Base-by-base conservation (phyloP, 1,140 invertebrate species). In the Nasonia giraulti region DNA sequence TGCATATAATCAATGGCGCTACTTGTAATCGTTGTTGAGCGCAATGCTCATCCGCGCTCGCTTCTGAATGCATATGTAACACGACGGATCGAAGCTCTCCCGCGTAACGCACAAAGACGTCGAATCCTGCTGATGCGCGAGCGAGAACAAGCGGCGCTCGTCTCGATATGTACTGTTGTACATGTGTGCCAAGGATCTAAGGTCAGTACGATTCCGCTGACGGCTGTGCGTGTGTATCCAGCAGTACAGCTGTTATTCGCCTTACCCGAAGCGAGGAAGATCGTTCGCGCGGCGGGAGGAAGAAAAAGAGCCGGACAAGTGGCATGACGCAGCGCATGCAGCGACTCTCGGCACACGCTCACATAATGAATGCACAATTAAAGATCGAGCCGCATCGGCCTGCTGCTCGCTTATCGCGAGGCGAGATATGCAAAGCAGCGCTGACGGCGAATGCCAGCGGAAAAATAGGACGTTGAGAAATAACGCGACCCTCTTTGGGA, bases 311-410 rank as follows among this genome's bases (percentile, higher is more conserved):
- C 83, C 82, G 50, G 68, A 31, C 68, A 31, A 71, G 68, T 85
- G 69, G 82, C 86, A 89, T 89, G 89, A 89, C 88, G 90, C 84
- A 85, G 88, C 87, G 87, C 84, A 84, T 84, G 85, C 82, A 37
- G 71, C 66, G 14, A 74, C 6, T 20, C 17, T n/a, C 55, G 55
- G 55, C 17, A 62, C 17, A 87, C 84, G 85, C 75, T 27, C 85
- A 88, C 87, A 7, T 91, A 91, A 91, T 90, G 88, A 89, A 90
- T 88, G 87, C 85, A 87, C 89, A 90, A 91, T 91, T 89, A 91
- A 91, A 89, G 89, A 91, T 91, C 87, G 86, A 85, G 83, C 84
- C 86, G 85, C 88, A 88, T 89, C 87, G 87, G 75, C 78, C 6
- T 44, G 83, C 83, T 31, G 66, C n/a, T 20, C 82, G 83, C 83